phyloP scores from a whole-genome alignment of 2,113 vertebrate genomes.

The Myotis brandtii region DNA sequence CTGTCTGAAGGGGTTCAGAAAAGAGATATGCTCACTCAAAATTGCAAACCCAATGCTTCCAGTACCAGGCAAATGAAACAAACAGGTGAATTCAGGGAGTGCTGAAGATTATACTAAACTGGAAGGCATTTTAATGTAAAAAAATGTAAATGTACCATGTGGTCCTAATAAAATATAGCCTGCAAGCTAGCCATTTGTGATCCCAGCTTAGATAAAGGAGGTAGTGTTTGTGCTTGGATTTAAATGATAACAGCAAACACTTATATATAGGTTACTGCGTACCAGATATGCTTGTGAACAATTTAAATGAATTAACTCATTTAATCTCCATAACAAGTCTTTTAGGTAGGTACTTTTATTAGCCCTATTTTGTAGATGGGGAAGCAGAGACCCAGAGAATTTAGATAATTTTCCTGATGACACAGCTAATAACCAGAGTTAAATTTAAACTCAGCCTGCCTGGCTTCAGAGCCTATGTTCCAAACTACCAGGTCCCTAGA shows the following conservation, averaged over 20 bases:
- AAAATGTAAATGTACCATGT: slow-evolving; percentile 50
- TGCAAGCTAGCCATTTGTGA: slow-evolving; percentile 15
- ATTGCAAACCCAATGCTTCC: slow-evolving; percentile 22
- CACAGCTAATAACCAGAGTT: slow-evolving; percentile 47
- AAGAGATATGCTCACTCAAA: slow-evolving; percentile 32
- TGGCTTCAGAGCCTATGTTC: neutral
- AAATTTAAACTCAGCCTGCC: slow-evolving; percentile 47
- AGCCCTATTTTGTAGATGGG: slow-evolving; percentile 1
- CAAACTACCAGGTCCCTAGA: neutral
- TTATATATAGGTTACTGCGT: neutral
- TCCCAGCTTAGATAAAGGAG: slow-evolving; percentile 44
- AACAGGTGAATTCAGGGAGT: slow-evolving; percentile 20
- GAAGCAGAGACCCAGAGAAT: neutral
- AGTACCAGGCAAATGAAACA: slow-evolving; percentile 11
- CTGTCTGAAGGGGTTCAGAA: neutral
- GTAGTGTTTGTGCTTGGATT: slow-evolving; percentile 34
- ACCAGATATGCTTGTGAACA: slow-evolving; percentile 20
- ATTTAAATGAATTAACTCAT: slow-evolving; percentile 42
- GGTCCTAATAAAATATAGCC: slow-evolving; percentile 52
- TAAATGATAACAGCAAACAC: slow-evolving; percentile 46
- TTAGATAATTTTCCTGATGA: slow-evolving; percentile 36
- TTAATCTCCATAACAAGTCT: slow-evolving; percentile 19
- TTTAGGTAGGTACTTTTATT: slow-evolving; percentile 37
- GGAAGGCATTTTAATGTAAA: neutral
- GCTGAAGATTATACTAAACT: neutral